phyloP scores from a whole-genome alignment of 53 echinoderm and acorn worm species.

The Paracentrotus lividus region DNA sequence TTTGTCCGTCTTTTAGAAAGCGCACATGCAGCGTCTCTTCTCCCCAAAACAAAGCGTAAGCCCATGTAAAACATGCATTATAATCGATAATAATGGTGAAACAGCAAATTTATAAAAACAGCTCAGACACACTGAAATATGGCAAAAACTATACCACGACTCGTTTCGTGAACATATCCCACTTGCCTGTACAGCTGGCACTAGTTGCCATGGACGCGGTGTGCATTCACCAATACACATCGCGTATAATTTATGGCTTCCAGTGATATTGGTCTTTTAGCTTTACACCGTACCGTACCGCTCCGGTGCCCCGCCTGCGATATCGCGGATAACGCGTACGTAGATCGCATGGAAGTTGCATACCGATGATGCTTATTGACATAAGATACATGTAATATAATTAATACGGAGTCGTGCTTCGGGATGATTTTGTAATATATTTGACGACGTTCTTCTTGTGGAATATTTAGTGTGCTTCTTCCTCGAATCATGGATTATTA shows the following conservation, averaged over 20 bases:
- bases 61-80: background rate
- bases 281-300: background rate
- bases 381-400: background rate
- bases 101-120: too few relatives aligned
- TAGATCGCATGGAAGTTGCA: background rate
- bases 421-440: background rate
- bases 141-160: background rate
- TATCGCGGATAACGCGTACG: background rate
- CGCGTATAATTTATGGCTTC: constrained; percentile 58
- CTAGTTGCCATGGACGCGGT: constrained; percentile 70
- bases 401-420: background rate
- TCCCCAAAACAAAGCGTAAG: background rate
- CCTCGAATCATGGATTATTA: constrained; percentile 38
- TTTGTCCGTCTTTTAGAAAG: background rate
- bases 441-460: background rate
- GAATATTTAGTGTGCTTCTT: background rate
- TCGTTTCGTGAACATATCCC: background rate
- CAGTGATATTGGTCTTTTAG: constrained; percentile 39
- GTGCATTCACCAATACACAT: constrained; percentile 62
- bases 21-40: background rate
- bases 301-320: background rate
- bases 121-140: too few relatives aligned
- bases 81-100: background rate
- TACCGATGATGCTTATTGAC: background rate
- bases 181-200: background rate